Evolutionary conservation across 35 echinoderm and acorn worm species (phyloP).

Genomic region (Heliocidaris tuberculata): DNA sequence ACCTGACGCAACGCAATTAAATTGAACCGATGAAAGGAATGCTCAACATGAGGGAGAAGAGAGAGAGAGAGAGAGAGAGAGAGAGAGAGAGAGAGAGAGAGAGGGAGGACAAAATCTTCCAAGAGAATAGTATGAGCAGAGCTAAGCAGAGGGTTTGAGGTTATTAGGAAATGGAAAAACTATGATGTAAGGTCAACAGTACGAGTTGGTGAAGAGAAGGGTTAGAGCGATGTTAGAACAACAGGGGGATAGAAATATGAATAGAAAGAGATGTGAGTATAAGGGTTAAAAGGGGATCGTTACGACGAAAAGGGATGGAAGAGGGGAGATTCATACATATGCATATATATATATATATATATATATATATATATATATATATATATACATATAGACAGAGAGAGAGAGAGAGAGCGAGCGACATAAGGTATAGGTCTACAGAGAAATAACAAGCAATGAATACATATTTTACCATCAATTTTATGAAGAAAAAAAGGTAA

Average conservation of each 20-base stretch:
- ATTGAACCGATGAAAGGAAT: background rate
- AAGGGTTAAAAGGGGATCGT: background rate
- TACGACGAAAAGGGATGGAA: background rate
- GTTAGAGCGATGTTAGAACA: background rate
- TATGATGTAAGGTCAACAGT: background rate
- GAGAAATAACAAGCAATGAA: too few species aligned
- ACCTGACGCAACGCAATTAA: conserved; percentile 1
- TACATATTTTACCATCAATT: too few species aligned
- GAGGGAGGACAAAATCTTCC: background rate
- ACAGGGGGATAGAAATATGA: background rate
- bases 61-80: background rate
- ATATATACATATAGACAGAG: too few species aligned
- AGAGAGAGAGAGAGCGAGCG: too few species aligned
- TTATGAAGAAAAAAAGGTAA: too few species aligned
- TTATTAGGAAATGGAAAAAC: background rate
- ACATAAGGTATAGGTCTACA: too few species aligned
- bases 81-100: background rate
- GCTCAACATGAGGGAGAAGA: background rate
- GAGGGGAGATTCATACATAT: too few species aligned
- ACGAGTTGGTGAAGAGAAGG: background rate
- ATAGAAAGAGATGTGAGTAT: background rate
- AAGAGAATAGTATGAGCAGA: background rate
- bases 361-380: too few species aligned
- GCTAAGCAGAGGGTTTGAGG: background rate
- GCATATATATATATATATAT: too few species aligned